Evolutionary conservation across 2,797 vertebrate genomes (phyloP).

Genomic region (Threskiornis aethiopicus): DNA sequence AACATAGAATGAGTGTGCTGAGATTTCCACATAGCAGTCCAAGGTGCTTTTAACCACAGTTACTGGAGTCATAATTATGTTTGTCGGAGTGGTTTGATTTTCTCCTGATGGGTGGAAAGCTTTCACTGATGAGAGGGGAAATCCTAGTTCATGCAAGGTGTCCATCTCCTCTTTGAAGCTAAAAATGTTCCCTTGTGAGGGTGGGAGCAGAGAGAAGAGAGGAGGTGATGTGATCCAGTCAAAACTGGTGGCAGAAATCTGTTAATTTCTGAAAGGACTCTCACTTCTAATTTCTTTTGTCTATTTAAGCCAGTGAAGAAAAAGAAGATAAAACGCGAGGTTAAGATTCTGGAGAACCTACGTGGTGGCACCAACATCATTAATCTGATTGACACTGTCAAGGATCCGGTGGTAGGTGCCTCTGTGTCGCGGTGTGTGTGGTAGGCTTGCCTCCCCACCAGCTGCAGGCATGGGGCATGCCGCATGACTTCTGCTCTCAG

Average conservation of each 20-base stretch:
- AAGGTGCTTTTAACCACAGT: background rate
- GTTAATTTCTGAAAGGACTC: conserved; percentile 65
- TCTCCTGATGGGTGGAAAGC: background rate
- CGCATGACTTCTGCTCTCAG: background rate
- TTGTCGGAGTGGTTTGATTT: background rate
- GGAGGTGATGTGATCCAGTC: background rate
- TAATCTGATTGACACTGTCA: conserved; percentile 95
- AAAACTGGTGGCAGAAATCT: background rate
- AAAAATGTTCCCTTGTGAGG: background rate
- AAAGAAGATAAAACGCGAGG: conserved; percentile 99
- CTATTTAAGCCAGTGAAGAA: conserved; percentile 95
- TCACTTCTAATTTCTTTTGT: conserved; percentile 78
- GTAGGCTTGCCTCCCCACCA: background rate
- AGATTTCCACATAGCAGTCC: background rate
- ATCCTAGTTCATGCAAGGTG: background rate
- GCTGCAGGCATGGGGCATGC: background rate
- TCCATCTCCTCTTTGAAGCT: background rate
- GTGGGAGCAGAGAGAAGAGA: background rate
- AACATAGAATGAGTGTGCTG: background rate
- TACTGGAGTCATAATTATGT: background rate
- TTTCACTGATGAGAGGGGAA: background rate
- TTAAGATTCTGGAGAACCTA: conserved; percentile 97
- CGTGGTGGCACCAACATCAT: conserved; percentile 98
- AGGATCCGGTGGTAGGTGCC: conserved; percentile 93
- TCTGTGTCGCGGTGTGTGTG: background rate